Evolutionary conservation across 2,113 vertebrate species (phyloP), one percentile per base, ranked within the genome.

Genomic region (Cygnus atratus): DNA sequence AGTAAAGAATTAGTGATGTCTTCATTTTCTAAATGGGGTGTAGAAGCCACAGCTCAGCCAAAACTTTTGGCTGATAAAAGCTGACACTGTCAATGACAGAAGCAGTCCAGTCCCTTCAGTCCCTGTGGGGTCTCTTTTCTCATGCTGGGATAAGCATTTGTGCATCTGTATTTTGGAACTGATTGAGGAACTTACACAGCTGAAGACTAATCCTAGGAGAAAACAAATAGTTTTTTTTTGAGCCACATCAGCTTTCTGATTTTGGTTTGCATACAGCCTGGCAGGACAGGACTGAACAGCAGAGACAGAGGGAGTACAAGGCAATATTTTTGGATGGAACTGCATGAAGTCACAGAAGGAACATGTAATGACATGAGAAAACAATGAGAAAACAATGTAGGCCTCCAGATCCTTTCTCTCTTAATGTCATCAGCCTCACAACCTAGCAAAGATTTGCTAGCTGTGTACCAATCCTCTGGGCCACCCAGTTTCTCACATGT

Each of bases 111-210:
- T 76, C 87, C 79, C 71, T 84, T 54, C 3, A 2, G 79, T 80
- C 79, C 67, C 83, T 73, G 4, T 19, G 59, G 75, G 44, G 79
- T 84, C 50, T 26, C 83, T 93, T 88, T 93, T 58, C 72, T 93
- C 85, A 94, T 1, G 41, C 90, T 93, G 83, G 57, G 59, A 92
- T 92, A 79, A 94, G 79, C 75, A 92, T 92, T 88, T 93, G 84
- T 91, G 73, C 93, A 95, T 92, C 82, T 90, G 15, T 90, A 87
- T 82, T 91, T 92, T 85, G 85, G 85, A 96, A 90, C 50, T 31
- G 85, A 76, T 2, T 76, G 88, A 92, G 63, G 62, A 92, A 83
- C 24, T 92, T 88, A 88, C 6, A 67, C 83, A 94, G 52, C 75
- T 88, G 92, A 93, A 95, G 95, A 94, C 63, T 85, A 94, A 88